phyloP scores from a whole-genome alignment of 2,888 invertebrate genomes.

The Drosophila suboccidentalis region DNA sequence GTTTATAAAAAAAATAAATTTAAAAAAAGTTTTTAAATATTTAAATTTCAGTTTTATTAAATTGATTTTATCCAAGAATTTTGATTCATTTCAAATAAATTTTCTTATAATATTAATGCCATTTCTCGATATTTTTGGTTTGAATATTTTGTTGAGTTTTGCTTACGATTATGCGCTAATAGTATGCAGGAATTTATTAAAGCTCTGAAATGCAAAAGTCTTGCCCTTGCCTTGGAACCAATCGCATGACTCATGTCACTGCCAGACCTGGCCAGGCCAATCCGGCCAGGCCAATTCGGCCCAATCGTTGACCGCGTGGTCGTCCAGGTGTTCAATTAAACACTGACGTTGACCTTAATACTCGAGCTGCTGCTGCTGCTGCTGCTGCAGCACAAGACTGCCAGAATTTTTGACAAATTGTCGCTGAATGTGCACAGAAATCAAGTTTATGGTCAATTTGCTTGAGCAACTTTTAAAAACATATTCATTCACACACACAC shows the following conservation, averaged over 20 bases:
- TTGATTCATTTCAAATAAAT: too few species aligned
- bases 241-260: constrained; percentile 52
- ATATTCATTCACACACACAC: constrained; percentile 21
- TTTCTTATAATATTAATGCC: too few species aligned
- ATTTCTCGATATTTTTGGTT: background rate
- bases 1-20: too few species aligned
- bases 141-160: constrained; percentile 3
- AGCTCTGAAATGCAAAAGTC: constrained; percentile 53
- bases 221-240: constrained; percentile 53
- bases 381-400: constrained; percentile 60
- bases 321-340: constrained; percentile 80
- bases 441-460: constrained; percentile 79
- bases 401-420: constrained; percentile 80
- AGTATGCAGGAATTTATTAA: constrained; percentile 42
- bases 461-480: constrained; percentile 62
- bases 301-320: constrained; percentile 35
- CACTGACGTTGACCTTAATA: constrained; percentile 78
- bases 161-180: constrained; percentile 24
- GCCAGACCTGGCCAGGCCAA: background rate
- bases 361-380: constrained; percentile 55
- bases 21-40: too few species aligned
- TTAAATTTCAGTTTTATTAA: too few species aligned
- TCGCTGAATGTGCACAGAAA: constrained; percentile 71
- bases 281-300: constrained; percentile 34
- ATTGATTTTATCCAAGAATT: too few species aligned